phyloP scores from a whole-genome alignment of 2,888 invertebrate genomes.

The Tachina lurida region DNA sequence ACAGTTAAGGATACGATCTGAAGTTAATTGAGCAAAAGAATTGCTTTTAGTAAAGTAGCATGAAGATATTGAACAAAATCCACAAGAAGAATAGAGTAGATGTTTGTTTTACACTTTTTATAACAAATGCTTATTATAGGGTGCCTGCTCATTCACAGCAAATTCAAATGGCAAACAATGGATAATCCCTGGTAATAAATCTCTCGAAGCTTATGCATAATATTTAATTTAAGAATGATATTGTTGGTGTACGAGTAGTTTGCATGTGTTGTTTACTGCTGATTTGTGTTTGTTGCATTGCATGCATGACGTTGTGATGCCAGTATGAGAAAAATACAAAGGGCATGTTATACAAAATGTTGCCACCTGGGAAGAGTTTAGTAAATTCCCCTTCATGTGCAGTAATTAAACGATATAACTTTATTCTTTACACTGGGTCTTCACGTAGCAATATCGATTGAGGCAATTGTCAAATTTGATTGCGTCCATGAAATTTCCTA shows the following conservation, averaged over 20 bases:
- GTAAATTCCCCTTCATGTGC: neutral
- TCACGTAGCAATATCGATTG: too few relatives aligned
- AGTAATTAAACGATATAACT: too few relatives aligned
- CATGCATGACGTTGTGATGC: constrained; percentile 2
- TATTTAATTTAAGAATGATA: constrained; percentile 61
- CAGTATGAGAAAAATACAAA: neutral
- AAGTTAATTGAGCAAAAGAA: constrained; percentile 65
- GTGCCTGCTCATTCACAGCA: constrained; percentile 61
- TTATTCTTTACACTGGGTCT: too few relatives aligned
- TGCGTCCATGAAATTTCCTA: too few relatives aligned
- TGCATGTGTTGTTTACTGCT: constrained; percentile 20
- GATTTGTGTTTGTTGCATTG: neutral
- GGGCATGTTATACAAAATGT: neutral
- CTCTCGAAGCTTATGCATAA: constrained; percentile 76
- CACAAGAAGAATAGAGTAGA: neutral
- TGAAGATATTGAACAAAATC: neutral
- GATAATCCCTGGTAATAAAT: constrained; percentile 79
- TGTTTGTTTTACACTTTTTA: constrained; percentile 2
- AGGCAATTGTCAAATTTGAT: too few relatives aligned
- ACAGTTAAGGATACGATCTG: constrained; percentile 71
- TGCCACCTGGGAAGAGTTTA: neutral
- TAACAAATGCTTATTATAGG: constrained; percentile 66
- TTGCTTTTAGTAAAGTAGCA: constrained; percentile 10
- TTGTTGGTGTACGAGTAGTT: constrained; percentile 51
- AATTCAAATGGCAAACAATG: constrained; percentile 75